Percentiles rank a stretch among this genome's conserved stretches.
Evolutionary conservation across 1,140 invertebrate species (phyloP).

Genomic region (Trichonephila clavipes): DNA sequence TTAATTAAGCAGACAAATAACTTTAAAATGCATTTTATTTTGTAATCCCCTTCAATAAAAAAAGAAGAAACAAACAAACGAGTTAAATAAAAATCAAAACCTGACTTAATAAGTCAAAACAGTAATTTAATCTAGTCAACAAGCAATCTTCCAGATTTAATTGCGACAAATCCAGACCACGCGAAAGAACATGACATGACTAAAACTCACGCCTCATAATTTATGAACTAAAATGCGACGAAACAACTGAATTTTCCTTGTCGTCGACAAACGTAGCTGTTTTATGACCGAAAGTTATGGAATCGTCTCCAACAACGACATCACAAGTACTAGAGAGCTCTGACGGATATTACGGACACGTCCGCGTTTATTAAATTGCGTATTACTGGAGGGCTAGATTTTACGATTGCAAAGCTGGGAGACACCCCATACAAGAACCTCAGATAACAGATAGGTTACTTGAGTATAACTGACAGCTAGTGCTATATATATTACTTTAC

Average conservation of each 20-base stretch:
- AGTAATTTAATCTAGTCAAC: neutral
- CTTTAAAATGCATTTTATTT: too few species aligned
- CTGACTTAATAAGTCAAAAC: too few species aligned
- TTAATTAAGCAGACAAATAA: too few species aligned
- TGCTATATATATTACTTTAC: neutral
- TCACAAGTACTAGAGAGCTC: neutral
- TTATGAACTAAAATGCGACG: neutral
- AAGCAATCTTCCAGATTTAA: neutral
- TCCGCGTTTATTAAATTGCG: neutral
- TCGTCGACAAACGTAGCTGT: neutral
- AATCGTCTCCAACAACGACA: neutral
- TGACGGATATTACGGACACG: neutral
- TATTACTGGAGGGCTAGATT: constrained; percentile 36
- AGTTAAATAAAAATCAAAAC: neutral
- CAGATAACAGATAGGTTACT: neutral
- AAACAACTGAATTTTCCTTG: neutral
- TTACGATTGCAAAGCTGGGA: constrained; percentile 8
- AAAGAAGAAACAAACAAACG: neutral
- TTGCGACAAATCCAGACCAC: neutral
- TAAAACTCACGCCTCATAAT: neutral
- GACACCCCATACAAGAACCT: neutral
- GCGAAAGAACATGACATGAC: neutral
- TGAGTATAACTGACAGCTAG: neutral
- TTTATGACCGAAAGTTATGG: constrained; percentile 21
- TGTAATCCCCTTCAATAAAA: too few species aligned